Evolutionary conservation across 1,140 invertebrate genomes (phyloP), one percentile per base, ranked within the genome.

Genomic region (Pygmarrhopalites habei): DNA sequence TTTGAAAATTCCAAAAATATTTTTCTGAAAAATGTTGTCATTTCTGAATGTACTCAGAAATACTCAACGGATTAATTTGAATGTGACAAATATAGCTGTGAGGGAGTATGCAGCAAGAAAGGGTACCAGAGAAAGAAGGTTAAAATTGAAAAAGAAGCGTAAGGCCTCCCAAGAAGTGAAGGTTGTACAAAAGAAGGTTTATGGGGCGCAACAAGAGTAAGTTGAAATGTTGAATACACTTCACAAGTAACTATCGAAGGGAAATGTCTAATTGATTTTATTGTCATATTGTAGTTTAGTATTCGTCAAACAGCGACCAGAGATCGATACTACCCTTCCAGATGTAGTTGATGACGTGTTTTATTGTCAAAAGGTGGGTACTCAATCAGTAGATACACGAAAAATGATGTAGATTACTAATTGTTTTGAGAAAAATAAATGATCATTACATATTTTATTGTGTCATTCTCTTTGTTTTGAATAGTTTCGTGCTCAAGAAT

Each of bases 81-180:
- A 15, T 26, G 5, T 26, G 7, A 35, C 4, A 3, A 35, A 12
- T 57, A 10, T 57, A 14, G 29, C 5, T 7, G 49, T 53, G 2
- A 28, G 80, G 55, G 71, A 77, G 58, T 83, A 81, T 77, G 86
- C 86, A 17, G 86, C 87, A 12, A 79, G 87, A 60, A 89, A 86
- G 76, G 85, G 87, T 62, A 88, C 86, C 5, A 79, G 88, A 67
- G 86, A 85, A 26, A 65, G 61, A 62, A 85, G 82, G 71, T 81
- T 80, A 14, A 78, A 79, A 26, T 84, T 86, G 57, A 83, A 84
- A 52, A 88, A 86, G 76, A 80, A 85, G 39, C 86, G 87, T 74
- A 79, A 81, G 29, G 83, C 83, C 72, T 78, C 85, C 15, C 78
- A 84, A 73, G 86, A 88, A 80, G 77, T 83, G 55, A 81, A 81